Percentiles rank a stretch among this genome's conserved stretches.
These are phyloP conservation scores for Fopius arisanus DNA, from an alignment of 1,140 invertebrate species.

Conservation along the genomic window DNA sequence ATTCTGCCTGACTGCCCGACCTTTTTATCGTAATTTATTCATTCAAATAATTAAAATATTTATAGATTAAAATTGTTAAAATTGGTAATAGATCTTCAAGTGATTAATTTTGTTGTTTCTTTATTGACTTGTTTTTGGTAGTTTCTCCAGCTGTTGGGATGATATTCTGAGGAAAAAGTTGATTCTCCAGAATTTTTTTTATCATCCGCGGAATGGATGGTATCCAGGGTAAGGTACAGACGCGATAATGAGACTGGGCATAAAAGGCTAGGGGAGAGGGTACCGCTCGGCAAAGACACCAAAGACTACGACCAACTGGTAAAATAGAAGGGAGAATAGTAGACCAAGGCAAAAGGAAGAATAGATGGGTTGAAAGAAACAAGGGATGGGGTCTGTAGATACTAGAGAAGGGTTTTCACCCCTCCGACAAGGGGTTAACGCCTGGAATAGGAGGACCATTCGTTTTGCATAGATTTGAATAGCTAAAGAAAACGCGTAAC, in stretches of 20 bases:
- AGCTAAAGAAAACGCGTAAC: conserved; percentile 58
- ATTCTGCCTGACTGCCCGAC: no score
- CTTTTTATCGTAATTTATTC: no score
- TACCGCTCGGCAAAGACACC: conserved; percentile 55
- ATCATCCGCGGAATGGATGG: conserved; percentile 11
- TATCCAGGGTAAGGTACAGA: conserved; percentile 57
- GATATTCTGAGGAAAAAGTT: not conserved
- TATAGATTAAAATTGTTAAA: no score
- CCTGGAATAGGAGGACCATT: conserved; percentile 55
- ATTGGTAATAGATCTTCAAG: no score
- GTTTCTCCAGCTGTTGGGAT: no score
- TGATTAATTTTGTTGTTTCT: no score
- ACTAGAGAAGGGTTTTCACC: conserved; percentile 21
- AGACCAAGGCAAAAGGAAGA: conserved; percentile 28
- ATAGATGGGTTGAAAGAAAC: conserved; percentile 27
- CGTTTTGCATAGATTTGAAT: conserved; percentile 67
- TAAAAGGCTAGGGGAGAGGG: conserved; percentile 40
- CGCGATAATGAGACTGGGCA: conserved; percentile 63
- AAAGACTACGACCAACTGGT: conserved; percentile 37
- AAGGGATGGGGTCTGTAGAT: conserved; percentile 23
- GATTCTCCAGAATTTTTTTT: conserved; percentile 43
- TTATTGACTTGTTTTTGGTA: no score
- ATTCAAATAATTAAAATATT: no score
- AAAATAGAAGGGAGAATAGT: conserved; percentile 22
- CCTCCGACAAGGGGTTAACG: conserved; percentile 59